Base-by-base conservation (phyloP, 2,888 invertebrate species). In the Antheraea yamamai region DNA sequence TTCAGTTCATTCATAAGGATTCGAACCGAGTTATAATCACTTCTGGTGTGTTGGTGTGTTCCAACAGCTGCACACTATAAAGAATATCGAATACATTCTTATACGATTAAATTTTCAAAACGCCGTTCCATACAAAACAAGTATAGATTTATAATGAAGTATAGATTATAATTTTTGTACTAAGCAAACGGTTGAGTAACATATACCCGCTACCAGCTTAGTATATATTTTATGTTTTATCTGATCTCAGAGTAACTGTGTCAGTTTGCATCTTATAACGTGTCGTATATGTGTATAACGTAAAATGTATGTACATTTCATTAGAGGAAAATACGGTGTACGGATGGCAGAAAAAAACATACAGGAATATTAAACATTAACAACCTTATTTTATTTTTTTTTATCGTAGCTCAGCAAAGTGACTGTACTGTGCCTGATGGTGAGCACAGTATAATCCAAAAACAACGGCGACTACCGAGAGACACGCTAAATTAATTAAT, bases 261-360 rank as follows among this genome's bases (percentile, higher is more conserved):
- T 83, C 81, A 84, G 61, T 76, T 75, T 75, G 47, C 78, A 81
- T 81, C 81, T 81, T 74, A 58, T 76, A 76, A 26, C 77, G 82
- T 82, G 84, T 88, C 88, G n/a, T n/a, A n/a, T n/a, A n/a, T n/a
- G n/a, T n/a, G n/a, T n/a, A n/a, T n/a, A n/a, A n/a, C n/a, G n/a
- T n/a, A n/a, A n/a, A n/a, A n/a, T n/a, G n/a, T 90, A 90, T 86
- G 89, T 91, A 87, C 91, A 91, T 91, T 87, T 88, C 83, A 89
- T 91, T 91, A 74, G 76, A 82, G 84, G 84, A 85, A 87, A 85
- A 87, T 76, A 81, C 78, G 64, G 18, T 4, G 87, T 87, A 91
- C 20, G 14, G 89, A 76, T 72, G 75, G 86, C 85, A 91, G 77
- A 82, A 10, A 30, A 71, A 72, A 71, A 39, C 0, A n/a, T 6